Conservation (phyloP, 1,140 invertebrate genomes). For the silkworm (Bombyx mori) region ASM3026992v2 NC_085121.1:836001-836500, state of each 20-base stretch:
- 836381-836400: no score
- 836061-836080: slow-evolving; percentile 52
- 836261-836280: slow-evolving; percentile 4
- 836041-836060: slow-evolving; percentile 39
- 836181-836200: slow-evolving; percentile 61
- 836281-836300: neutral
- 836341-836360: no score
- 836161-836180: slow-evolving; percentile 57
- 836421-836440: no score
- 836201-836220: slow-evolving; percentile 58
- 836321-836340: no score
- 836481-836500: no score
- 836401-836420: no score
- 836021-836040: slow-evolving; percentile 34
- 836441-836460: no score
- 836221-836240: slow-evolving; percentile 28
- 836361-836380: no score
- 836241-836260: slow-evolving; percentile 15
- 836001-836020: slow-evolving; percentile 33
- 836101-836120: slow-evolving; percentile 70
- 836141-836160: slow-evolving; percentile 68
- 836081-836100: slow-evolving; percentile 59
- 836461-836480: no score
- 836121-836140: slow-evolving; percentile 57
- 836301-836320: no score